phyloP scores from a whole-genome alignment of 2,113 vertebrate genomes.

The Cynopterus brachyotis region DNA sequence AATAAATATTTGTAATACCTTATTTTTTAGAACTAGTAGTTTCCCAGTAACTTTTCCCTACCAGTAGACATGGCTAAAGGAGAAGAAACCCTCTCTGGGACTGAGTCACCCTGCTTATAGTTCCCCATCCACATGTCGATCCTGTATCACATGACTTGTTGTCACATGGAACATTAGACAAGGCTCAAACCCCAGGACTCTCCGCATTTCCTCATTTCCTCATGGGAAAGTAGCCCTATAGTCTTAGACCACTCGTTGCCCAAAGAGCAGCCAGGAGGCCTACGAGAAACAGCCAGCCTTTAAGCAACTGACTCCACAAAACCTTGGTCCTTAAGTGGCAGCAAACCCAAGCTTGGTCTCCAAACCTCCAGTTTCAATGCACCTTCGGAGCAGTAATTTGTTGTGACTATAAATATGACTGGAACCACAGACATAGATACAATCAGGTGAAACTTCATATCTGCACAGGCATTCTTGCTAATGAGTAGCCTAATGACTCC shows the following conservation, averaged over 20 bases:
- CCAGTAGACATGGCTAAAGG: not conserved
- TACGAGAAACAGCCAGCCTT: not conserved
- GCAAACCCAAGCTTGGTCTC: not conserved
- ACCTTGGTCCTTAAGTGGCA: not conserved
- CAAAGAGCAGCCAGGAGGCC: not conserved
- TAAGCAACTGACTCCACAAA: not conserved
- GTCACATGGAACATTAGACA: not conserved
- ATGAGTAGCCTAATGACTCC: not conserved
- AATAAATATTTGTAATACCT: not conserved
- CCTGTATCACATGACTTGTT: not conserved
- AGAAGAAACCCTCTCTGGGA: not conserved
- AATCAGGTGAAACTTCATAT: not conserved
- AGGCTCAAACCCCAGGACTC: not conserved
- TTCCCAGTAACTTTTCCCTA: not conserved
- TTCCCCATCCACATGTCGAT: not conserved
- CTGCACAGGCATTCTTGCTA: not conserved
- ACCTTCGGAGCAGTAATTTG: not conserved
- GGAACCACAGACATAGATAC: not conserved
- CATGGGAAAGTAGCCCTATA: not conserved
- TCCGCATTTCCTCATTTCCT: not conserved
- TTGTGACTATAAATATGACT: not conserved
- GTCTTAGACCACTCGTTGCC: not conserved
- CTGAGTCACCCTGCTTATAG: not conserved
- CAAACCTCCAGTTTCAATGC: not conserved
- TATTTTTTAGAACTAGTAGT: not conserved